Percentiles rank a stretch among this genome's conserved stretches.
These are phyloP conservation scores for Cyanoramphus novaezelandiae DNA, from an alignment of 2,113 vertebrate species.

Conservation along the genomic window DNA sequence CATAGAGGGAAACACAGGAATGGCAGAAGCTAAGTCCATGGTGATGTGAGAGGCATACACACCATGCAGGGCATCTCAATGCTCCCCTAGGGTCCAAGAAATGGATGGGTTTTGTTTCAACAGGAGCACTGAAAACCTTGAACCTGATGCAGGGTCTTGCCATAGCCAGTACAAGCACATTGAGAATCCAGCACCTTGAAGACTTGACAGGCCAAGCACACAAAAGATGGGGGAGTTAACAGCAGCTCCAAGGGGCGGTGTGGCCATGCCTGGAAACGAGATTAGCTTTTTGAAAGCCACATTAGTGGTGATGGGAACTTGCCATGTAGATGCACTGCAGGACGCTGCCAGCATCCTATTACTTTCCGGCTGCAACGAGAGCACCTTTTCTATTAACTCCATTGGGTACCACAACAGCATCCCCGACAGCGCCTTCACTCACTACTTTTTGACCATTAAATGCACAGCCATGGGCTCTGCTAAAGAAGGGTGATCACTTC, in stretches of 20 bases:
- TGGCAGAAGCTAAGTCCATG: neutral
- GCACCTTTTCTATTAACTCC: neutral
- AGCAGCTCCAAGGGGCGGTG: neutral
- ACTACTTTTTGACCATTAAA: neutral
- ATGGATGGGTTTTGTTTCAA: neutral
- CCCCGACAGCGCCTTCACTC: neutral
- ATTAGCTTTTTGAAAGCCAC: neutral
- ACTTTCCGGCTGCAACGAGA: neutral
- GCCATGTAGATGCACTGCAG: neutral
- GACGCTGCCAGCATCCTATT: neutral
- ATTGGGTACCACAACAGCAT: neutral
- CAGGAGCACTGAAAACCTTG: neutral
- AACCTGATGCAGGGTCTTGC: neutral
- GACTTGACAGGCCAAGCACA: neutral
- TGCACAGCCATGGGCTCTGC: neutral
- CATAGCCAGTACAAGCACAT: neutral
- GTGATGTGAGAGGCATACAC: neutral
- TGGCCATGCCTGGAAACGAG: neutral
- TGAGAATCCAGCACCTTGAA: fast-evolving
- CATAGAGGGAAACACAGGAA: neutral
- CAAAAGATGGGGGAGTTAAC: neutral
- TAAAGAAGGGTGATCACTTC: neutral
- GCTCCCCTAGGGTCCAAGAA: neutral
- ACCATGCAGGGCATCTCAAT: neutral
- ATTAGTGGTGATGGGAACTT: constrained; percentile 2